Evolutionary conservation across 2,113 vertebrate genomes (phyloP).

Genomic region (Poeciliopsis retropinna): DNA sequence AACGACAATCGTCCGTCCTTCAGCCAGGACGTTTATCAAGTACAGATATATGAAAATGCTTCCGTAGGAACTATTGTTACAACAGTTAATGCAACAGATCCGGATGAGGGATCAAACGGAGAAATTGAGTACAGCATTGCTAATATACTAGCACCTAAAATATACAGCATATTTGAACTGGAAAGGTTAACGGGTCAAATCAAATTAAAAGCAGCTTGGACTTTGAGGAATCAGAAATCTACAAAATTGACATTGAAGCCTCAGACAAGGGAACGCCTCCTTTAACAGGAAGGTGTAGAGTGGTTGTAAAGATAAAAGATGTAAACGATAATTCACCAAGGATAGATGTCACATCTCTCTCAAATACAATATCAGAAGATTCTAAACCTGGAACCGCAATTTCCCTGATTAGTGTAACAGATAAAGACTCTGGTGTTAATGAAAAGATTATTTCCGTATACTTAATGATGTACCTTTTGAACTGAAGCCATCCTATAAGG

Average conservation of each 20-base stretch:
- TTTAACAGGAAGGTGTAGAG: conserved; percentile 54
- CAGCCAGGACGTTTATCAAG: conserved; percentile 53
- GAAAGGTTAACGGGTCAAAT: conserved; percentile 49
- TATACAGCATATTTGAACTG: conserved; percentile 53
- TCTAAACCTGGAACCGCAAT: conserved; percentile 67
- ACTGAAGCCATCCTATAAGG: conserved; percentile 67
- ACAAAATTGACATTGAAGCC: conserved; percentile 49
- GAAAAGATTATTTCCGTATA: conserved; percentile 57
- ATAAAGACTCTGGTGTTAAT: conserved; percentile 61
- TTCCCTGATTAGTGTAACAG: conserved; percentile 46
- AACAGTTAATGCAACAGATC: conserved; percentile 39
- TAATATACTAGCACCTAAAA: conserved; percentile 34
- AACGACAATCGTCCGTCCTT: conserved; percentile 78
- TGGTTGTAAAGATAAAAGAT: conserved; percentile 78
- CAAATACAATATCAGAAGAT: conserved; percentile 65
- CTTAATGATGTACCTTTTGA: conserved; percentile 62
- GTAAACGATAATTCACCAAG: conserved; percentile 83
- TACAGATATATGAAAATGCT: conserved; percentile 61
- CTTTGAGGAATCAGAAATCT: conserved; percentile 48
- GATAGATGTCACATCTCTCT: conserved; percentile 75
- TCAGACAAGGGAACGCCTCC: conserved; percentile 57
- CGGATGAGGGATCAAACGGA: conserved; percentile 39
- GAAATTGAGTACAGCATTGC: conserved; percentile 56
- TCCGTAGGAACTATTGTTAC: conserved; percentile 36
- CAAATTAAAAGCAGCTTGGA: conserved; percentile 50